Conservation (phyloP, 2,888 invertebrate genomes). For the Eristalis tenax region DNA sequence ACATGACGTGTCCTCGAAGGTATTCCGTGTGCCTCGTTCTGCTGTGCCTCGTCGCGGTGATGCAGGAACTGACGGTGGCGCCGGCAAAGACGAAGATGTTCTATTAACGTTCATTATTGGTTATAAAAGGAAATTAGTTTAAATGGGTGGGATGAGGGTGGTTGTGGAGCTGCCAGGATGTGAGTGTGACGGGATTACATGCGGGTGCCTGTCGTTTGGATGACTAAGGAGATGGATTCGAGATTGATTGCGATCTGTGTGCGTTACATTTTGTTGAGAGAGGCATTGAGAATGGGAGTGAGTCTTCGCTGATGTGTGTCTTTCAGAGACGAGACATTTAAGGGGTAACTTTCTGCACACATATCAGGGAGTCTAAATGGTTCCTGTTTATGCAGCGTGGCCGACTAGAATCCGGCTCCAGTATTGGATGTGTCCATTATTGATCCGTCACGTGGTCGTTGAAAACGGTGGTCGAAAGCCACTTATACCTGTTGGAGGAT, state of each 20-base stretch:
- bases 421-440: too few species aligned
- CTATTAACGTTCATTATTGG: constrained; percentile 30
- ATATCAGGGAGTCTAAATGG: too few species aligned
- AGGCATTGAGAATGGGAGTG: too few species aligned
- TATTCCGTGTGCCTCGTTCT: constrained; percentile 22
- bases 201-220: not conserved
- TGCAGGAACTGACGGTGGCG: constrained; percentile 12
- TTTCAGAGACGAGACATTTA: too few species aligned
- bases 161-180: not conserved
- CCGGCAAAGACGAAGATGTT: constrained; percentile 29
- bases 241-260: too few species aligned
- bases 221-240: not conserved
- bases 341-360: too few species aligned
- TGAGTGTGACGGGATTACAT: not conserved
- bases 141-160: not conserved
- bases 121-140: not conserved
- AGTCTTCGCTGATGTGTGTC: too few species aligned
- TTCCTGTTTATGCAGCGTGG: too few species aligned
- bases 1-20: constrained; percentile 1
- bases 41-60: not conserved
- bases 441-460: too few species aligned
- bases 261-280: not conserved
- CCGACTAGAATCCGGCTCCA: too few species aligned
- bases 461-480: too few species aligned
- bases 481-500: too few species aligned